A percentile compares a stretch with the other conserved stretches of the same genome.
Evolutionary conservation across 2,797 vertebrate species (phyloP).

Genomic region (Lacerta agilis): DNA sequence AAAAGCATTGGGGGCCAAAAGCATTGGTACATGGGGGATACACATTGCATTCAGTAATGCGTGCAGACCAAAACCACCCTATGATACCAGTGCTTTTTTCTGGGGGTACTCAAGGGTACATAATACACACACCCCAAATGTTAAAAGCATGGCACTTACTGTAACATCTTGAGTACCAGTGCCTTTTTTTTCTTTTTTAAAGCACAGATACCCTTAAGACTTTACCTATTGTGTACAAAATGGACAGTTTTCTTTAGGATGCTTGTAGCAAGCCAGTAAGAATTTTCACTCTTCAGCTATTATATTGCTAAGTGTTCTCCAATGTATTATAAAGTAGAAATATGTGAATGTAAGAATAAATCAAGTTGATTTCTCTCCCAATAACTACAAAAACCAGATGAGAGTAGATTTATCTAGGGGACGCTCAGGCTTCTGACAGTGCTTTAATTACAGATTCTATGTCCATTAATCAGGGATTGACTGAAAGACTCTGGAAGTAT

Average conservation of each 20-base stretch:
- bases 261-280: conserved; percentile 42
- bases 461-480: conserved; percentile 67
- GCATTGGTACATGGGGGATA: neutral
- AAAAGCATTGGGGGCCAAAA: neutral
- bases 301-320: conserved; percentile 50
- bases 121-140: too few species aligned
- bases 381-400: conserved; percentile 59
- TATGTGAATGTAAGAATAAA: conserved; percentile 58
- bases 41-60: neutral
- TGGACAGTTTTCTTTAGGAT: conserved; percentile 40
- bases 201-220: too few species aligned
- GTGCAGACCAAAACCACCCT: neutral
- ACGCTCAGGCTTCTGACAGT: conserved; percentile 58
- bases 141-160: too few species aligned
- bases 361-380: conserved; percentile 55
- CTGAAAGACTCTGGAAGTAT: conserved; percentile 43
- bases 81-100: neutral
- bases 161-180: too few species aligned
- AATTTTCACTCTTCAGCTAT: conserved; percentile 57
- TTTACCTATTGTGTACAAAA: conserved; percentile 12
- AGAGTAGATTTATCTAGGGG: conserved; percentile 65
- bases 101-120: neutral
- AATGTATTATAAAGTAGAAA: conserved; percentile 58
- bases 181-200: too few species aligned
- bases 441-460: conserved; percentile 64